These are phyloP conservation scores for Corvus hawaiiensis DNA, from an alignment of 2,113 vertebrate species.

Conservation along the genomic window DNA sequence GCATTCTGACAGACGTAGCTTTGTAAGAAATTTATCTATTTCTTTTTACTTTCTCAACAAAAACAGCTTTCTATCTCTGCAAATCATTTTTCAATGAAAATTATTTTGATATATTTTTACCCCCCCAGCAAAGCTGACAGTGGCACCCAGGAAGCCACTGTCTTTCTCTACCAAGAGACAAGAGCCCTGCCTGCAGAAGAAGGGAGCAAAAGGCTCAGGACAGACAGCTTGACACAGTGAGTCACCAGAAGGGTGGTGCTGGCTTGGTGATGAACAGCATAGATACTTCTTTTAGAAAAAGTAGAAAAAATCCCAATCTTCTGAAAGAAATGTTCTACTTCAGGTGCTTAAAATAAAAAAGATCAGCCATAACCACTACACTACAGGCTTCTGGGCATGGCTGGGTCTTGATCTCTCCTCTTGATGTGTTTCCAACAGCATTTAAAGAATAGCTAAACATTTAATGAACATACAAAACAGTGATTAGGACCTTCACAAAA, in stretches of 20 bases:
- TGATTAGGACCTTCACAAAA: neutral
- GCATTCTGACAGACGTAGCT: neutral
- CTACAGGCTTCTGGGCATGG: neutral
- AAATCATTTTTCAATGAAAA: neutral
- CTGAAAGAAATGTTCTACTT: neutral
- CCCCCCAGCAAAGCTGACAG: fast-evolving
- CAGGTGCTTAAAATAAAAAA: neutral
- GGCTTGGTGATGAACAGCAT: neutral
- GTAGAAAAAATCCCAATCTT: neutral
- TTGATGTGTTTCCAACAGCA: neutral
- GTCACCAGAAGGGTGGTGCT: neutral
- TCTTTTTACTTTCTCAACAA: neutral
- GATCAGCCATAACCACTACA: neutral
- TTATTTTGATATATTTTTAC: neutral
- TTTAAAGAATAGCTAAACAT: neutral
- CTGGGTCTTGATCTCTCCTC: neutral
- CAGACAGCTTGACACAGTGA: fast-evolving
- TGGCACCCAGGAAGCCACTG: neutral
- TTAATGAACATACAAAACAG: neutral
- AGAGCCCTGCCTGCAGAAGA: neutral
- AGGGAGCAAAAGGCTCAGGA: neutral
- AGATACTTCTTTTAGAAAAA: neutral
- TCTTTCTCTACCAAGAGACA: no score
- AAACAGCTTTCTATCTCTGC: neutral
- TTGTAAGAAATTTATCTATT: neutral